Base-by-base conservation (phyloP, 2,113 vertebrate genomes). In the Cacatua alba region DNA sequence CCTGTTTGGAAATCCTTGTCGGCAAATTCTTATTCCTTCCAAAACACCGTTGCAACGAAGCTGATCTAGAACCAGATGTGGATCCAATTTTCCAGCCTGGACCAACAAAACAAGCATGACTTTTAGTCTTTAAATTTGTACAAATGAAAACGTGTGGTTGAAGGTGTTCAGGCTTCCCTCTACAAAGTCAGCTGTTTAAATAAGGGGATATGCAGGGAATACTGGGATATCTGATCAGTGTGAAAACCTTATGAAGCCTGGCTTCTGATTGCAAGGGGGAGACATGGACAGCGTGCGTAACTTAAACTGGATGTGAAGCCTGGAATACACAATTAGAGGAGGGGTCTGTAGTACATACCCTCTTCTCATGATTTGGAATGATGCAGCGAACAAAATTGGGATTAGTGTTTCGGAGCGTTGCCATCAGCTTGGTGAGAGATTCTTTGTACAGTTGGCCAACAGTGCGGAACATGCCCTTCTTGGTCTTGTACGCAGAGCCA, bases 341-440 rank as follows among this genome's bases (percentile, higher is more conserved):
- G 28, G 0, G 9, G 24, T 8, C 25, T 14, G 43, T 11, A 28
- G 17, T 19, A 95, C 98, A 26, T 97, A 99, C 99, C 97, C 99
- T 98, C 97, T 99, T 99, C 92, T 99, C 99, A 3, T 99, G 99
- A 91, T 99, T 99, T 29, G 99, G 99, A 96, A 99, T 99, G 98
- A 99, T 99, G 98, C 99, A 99, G 95, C 99, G 99, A 23, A 99
- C 99, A 35, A 99, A 99, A 97, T 99, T 99, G 37, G 99, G 99
- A 97, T 99, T 99, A 83, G 99, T 99, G 98, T 99, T 99, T 43
- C 99, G 98, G 16, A 99, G 98, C 0, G 99, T 99, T 23, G 99
- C 99, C 99, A 99, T 99, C 77, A 99, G 98, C 88, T 99, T 99
- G 96, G 99, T 99, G 52, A 99, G 99, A 0, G 99, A 99, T 85